These are phyloP conservation scores for Drosophila kanekoi DNA, from an alignment of 2,888 invertebrate species.

Conservation along the genomic window DNA sequence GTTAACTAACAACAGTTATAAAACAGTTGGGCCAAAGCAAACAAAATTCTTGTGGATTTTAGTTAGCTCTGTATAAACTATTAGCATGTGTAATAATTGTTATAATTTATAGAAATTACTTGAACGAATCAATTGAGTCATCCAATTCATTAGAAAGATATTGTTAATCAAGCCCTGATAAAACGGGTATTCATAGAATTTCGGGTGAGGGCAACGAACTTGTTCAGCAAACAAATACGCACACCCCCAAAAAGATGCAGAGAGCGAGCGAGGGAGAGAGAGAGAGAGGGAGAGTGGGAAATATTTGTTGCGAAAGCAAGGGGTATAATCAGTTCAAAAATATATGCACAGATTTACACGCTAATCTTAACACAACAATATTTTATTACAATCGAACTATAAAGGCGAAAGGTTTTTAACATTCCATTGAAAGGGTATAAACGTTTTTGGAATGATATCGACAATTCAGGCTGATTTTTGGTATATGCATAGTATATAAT, in stretches of 20 bases:
- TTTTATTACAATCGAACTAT: too few species aligned
- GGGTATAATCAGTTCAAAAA: too few species aligned
- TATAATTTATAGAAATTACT: not conserved
- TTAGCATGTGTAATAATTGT: not conserved
- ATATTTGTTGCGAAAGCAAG: too few species aligned
- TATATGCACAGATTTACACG: too few species aligned
- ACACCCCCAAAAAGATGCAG: not conserved
- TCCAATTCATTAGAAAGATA: constrained; percentile 35
- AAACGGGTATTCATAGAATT: not conserved
- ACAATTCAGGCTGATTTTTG: too few species aligned
- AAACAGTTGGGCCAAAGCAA: not conserved
- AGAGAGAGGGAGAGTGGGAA: too few species aligned
- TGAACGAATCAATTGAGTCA: constrained; percentile 15
- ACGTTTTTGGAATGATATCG: too few species aligned
- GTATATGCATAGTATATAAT: too few species aligned
- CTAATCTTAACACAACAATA: too few species aligned
- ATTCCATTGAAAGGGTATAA: too few species aligned
- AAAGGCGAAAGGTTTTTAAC: too few species aligned
- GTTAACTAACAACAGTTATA: not conserved
- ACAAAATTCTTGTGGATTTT: not conserved
- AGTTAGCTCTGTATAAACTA: not conserved
- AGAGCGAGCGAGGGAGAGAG: not conserved
- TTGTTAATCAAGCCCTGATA: constrained; percentile 36
- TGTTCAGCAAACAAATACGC: constrained; percentile 6
- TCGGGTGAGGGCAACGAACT: constrained; percentile 28